Conservation (phyloP, 2,888 invertebrate genomes). For the Netelia fuscicornis region DNA sequence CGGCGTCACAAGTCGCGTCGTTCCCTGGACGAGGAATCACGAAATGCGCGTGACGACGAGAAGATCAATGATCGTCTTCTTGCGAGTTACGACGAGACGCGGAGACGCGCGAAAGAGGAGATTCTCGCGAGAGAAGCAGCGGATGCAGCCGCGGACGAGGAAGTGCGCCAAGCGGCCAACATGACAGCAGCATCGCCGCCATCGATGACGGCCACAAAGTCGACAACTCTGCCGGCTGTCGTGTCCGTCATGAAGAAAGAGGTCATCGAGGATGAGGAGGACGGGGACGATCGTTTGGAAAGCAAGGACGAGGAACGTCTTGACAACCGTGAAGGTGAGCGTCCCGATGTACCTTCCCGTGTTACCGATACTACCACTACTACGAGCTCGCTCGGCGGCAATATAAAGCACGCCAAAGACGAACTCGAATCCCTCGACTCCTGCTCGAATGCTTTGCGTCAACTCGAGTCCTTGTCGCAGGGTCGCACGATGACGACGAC, state of each 20-base stretch:
- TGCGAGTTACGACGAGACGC: slow-evolving; percentile 68
- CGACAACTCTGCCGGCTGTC: slow-evolving; percentile 76
- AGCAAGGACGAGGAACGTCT: slow-evolving; percentile 77
- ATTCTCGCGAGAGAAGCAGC: slow-evolving; percentile 60
- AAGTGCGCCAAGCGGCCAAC: slow-evolving; percentile 65
- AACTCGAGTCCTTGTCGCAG: slow-evolving; percentile 92
- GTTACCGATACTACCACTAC: slow-evolving; percentile 82
- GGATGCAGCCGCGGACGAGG: slow-evolving; percentile 58
- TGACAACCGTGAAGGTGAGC: slow-evolving; percentile 74
- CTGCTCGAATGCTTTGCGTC: slow-evolving; percentile 89
- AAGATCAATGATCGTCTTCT: slow-evolving; percentile 39
- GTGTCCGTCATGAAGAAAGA: slow-evolving; percentile 56
- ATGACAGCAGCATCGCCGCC: slow-evolving; percentile 75
- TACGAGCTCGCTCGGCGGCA: slow-evolving; percentile 87
- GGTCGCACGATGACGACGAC: slow-evolving; percentile 88
- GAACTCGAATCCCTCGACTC: slow-evolving; percentile 86
- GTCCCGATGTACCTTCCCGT: slow-evolving; percentile 75
- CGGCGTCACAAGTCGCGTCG: slow-evolving; percentile 57
- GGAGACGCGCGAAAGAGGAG: slow-evolving; percentile 70
- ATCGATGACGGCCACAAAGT: slow-evolving; percentile 85
- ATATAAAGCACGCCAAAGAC: slow-evolving; percentile 85
- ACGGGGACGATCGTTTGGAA: slow-evolving; percentile 81
- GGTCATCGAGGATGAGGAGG: slow-evolving; percentile 72
- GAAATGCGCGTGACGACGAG: slow-evolving; percentile 49
- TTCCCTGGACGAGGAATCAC: slow-evolving; percentile 36